phyloP scores from a whole-genome alignment of 1,140 invertebrate species.

The Hylyphantes graminicola region DNA sequence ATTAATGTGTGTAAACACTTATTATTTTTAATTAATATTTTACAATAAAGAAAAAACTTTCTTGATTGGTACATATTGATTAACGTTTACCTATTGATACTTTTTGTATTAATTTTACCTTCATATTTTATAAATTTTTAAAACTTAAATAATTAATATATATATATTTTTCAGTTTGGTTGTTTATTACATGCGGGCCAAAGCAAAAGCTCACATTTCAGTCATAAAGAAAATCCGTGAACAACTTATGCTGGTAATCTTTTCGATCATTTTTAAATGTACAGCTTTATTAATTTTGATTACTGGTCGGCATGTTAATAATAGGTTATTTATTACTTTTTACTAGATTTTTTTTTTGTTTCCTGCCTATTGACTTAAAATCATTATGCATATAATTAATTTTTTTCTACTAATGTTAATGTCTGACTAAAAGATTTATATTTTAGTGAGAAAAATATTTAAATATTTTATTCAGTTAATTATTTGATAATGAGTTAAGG shows the following conservation, averaged over 20 bases:
- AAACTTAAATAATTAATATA: neutral
- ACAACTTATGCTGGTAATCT: conserved; percentile 46
- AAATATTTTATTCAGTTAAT: too few relatives aligned
- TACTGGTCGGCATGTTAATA: neutral
- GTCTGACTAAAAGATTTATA: too few relatives aligned
- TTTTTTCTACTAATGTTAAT: too few relatives aligned
- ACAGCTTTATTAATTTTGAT: neutral
- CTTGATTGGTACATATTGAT: neutral
- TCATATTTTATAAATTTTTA: neutral
- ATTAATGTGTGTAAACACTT: neutral
- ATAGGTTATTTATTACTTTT: neutral
- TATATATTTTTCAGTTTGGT: conserved; percentile 19
- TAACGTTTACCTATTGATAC: neutral
- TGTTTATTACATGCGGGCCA: conserved; percentile 42
- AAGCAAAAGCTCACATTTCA: conserved; percentile 42
- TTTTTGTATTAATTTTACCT: neutral
- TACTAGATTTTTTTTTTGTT: neutral
- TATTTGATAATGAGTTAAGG: too few relatives aligned
- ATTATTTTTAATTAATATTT: neutral
- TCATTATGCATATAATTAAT: neutral
- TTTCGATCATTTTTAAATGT: neutral
- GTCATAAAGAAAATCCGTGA: conserved; percentile 50
- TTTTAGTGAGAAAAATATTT: too few relatives aligned
- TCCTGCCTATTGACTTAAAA: neutral
- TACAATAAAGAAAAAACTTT: neutral